Conservation (phyloP, 1,140 invertebrate genomes). For the Trachymyrmex cornetzi region DNA sequence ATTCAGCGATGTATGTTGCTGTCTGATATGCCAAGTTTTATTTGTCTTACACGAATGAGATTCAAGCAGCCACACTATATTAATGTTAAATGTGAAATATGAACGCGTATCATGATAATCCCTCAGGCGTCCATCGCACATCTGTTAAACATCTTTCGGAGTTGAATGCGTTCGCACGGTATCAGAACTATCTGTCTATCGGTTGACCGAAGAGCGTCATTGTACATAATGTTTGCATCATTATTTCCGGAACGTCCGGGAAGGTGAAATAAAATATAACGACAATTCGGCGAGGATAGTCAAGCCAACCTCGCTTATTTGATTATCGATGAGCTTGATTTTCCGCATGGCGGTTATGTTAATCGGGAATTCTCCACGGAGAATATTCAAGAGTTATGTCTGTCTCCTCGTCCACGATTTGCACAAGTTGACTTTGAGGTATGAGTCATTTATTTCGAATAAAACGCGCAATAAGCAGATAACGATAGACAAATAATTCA, state of each 20-base stretch:
- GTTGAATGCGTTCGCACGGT: neutral
- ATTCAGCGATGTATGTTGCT: neutral
- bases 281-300: constrained; percentile 10
- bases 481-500: constrained; percentile 23
- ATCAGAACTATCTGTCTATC: neutral
- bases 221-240: neutral
- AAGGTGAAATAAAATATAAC: constrained; percentile 1
- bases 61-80: neutral
- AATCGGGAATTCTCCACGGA: constrained; percentile 17
- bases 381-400: constrained; percentile 24
- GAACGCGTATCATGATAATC: constrained; percentile 3
- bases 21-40: neutral
- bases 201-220: neutral
- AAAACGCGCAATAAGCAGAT: constrained; percentile 21
- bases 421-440: constrained; percentile 27
- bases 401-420: constrained; percentile 6
- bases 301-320: neutral
- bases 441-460: constrained; percentile 49
- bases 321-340: neutral
- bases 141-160: constrained; percentile 37
- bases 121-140: constrained; percentile 11
- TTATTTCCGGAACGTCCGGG: constrained; percentile 1
- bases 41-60: constrained; percentile 24
- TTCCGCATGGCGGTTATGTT: neutral
- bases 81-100: neutral